Evolutionary conservation across 2,888 invertebrate species (phyloP), one percentile per base, ranked within the genome.

Genomic region (Cataglyphis cursor): DNA sequence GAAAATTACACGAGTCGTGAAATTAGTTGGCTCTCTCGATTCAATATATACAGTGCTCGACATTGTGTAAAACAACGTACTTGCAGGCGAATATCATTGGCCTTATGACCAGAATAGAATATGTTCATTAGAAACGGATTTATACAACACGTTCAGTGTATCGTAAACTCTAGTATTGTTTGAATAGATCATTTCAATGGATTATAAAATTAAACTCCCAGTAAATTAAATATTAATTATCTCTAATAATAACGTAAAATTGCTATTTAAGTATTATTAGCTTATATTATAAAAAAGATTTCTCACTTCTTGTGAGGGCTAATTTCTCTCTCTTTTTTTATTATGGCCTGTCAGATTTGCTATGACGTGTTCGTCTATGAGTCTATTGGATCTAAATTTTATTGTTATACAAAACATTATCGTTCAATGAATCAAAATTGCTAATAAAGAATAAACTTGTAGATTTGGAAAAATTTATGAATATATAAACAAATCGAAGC

Each of bases 221-320:
- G 0, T 48, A 18, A 48, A 48, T 51, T 51, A 6, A 51, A 51
- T 48, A 51, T n/a, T 51, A 8, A 51, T 51, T 44, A 8, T n/a
- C n/a, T 51, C 15, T 15, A 44, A 44, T 3, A 44, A 44, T 51
- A 51, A 51, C 18, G 44, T 44, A 48, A 48, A 1, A 48, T 18
- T 48, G 12, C 0, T 15, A 41, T 41, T 15, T 38, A 38, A 38
- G 8, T 38, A 38, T 38, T 41, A 44, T 15, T 12, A 41, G 41
- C 9, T 8, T 9, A 10, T 44, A 15, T 9, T 38, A 0, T 41
- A 41, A 41, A 41, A 9, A 41, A 41, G 0, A 12, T 41, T 41
- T 31, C 83, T 31, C 83, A 54, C 66, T 83, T 41, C 8, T 68
- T 21, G 48, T 64, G 61, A 44, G 48, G 51, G 68, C 61, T 74